Evolutionary conservation across 2,797 vertebrate species (phyloP).

Genomic region (Sylvia borin): DNA sequence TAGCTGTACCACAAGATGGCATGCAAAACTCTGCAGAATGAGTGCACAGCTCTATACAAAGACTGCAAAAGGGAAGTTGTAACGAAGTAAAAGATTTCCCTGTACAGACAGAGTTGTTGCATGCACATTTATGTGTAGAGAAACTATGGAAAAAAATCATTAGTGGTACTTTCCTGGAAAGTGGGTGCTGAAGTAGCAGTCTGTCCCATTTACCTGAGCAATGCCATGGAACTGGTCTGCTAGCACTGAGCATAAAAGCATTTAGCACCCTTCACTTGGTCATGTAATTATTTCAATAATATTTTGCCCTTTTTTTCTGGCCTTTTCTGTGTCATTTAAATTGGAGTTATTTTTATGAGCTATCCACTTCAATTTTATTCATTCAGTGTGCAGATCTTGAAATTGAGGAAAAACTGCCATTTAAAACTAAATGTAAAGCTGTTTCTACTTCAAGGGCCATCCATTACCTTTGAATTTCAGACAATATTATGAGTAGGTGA

Average conservation of each 20-base stretch:
- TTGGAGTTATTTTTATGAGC: not conserved
- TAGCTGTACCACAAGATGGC: conserved; percentile 36
- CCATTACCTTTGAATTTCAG: not conserved
- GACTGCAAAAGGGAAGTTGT: not conserved
- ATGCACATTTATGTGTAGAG: not conserved
- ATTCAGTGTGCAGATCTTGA: not conserved
- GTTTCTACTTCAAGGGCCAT: not conserved
- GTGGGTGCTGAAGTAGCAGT: not conserved
- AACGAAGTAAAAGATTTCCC: not conserved
- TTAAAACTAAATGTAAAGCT: not conserved
- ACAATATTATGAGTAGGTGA: not conserved
- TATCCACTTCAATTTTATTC: not conserved
- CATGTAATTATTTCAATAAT: not conserved
- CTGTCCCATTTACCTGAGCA: not conserved
- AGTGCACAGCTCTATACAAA: not conserved
- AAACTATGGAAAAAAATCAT: not conserved
- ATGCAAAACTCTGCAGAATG: not conserved
- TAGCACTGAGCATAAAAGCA: not conserved
- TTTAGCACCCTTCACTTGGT: not conserved
- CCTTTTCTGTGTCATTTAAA: not conserved
- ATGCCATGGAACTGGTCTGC: not conserved
- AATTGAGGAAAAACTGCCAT: not conserved
- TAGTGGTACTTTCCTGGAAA: not conserved
- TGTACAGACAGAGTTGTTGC: not conserved
- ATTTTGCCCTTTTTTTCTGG: not conserved